Evolutionary conservation across 2,888 invertebrate genomes (phyloP).

Genomic region (Lasioglossum villosulum): DNA sequence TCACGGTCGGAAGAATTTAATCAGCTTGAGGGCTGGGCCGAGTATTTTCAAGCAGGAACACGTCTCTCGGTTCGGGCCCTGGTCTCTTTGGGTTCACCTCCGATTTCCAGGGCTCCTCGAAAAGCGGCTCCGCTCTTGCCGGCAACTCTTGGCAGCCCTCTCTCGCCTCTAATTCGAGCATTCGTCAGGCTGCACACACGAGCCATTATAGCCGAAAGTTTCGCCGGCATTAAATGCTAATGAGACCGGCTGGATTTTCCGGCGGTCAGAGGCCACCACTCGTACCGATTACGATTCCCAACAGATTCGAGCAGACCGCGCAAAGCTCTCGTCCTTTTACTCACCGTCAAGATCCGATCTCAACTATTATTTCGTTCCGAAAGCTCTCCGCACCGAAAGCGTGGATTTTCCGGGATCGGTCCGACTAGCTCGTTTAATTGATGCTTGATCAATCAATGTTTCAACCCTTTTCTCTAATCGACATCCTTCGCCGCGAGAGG

Average conservation of each 20-base stretch:
- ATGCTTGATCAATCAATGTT: conserved; percentile 40
- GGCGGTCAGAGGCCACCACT: conserved; percentile 74
- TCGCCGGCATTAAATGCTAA: conserved; percentile 81
- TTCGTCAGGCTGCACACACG: conserved; percentile 76
- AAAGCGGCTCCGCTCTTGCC: conserved; percentile 42
- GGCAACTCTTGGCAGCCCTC: conserved; percentile 66
- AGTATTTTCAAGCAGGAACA: conserved; percentile 61
- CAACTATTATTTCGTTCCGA: conserved; percentile 73
- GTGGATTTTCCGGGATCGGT: conserved; percentile 65
- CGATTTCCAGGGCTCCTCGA: conserved; percentile 53
- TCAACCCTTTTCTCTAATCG: conserved; percentile 10
- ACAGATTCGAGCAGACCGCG: conserved; percentile 69
- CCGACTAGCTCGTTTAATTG: conserved; percentile 74
- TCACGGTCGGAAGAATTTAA: conserved; percentile 69
- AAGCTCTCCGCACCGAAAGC: conserved; percentile 61
- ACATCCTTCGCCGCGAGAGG: neutral
- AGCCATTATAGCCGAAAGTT: conserved; percentile 75
- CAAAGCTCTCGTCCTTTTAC: conserved; percentile 46
- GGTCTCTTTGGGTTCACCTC: conserved; percentile 62
- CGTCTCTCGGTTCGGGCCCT: conserved; percentile 47
- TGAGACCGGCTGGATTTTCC: conserved; percentile 79
- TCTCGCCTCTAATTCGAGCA: conserved; percentile 74
- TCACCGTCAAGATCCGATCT: conserved; percentile 57
- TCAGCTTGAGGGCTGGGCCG: conserved; percentile 59
- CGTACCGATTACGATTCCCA: conserved; percentile 78